phyloP scores from a whole-genome alignment of 2,113 vertebrate species.

The Ifrita kowaldi region DNA sequence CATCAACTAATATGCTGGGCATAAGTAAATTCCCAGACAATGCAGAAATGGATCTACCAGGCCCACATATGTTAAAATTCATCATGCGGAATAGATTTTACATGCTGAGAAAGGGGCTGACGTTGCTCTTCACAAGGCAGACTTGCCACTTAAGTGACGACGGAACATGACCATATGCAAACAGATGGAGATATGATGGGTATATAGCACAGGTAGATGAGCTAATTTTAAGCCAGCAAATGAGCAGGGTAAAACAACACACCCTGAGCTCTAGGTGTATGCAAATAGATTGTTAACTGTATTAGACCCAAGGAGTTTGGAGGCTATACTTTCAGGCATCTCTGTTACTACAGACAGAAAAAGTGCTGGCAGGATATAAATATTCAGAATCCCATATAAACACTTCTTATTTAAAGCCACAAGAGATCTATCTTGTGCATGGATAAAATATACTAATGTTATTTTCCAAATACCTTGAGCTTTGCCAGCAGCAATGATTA shows the following conservation, averaged over 20 bases:
- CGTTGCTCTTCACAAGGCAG: background rate
- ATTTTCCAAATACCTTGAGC: background rate
- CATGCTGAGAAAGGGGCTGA: background rate
- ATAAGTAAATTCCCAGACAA: conserved; percentile 5
- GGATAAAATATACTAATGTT: background rate
- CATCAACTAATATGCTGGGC: background rate
- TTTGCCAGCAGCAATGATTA: conserved; percentile 24
- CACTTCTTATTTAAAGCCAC: background rate
- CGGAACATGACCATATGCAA: background rate
- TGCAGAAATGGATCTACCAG: background rate
- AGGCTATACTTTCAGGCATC: background rate
- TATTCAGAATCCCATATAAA: background rate
- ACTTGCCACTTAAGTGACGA: background rate
- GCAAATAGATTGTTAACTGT: background rate
- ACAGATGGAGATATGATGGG: background rate
- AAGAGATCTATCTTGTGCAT: background rate
- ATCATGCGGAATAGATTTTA: background rate
- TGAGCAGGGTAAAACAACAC: background rate
- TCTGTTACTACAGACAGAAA: background rate
- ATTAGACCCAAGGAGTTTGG: background rate
- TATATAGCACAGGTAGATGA: background rate
- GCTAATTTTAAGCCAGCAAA: background rate
- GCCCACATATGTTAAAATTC: background rate
- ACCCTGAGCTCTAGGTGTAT: background rate
- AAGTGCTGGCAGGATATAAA: background rate